Conservation (phyloP, 2,113 vertebrate genomes). For the Catagonus wagneri region DNA sequence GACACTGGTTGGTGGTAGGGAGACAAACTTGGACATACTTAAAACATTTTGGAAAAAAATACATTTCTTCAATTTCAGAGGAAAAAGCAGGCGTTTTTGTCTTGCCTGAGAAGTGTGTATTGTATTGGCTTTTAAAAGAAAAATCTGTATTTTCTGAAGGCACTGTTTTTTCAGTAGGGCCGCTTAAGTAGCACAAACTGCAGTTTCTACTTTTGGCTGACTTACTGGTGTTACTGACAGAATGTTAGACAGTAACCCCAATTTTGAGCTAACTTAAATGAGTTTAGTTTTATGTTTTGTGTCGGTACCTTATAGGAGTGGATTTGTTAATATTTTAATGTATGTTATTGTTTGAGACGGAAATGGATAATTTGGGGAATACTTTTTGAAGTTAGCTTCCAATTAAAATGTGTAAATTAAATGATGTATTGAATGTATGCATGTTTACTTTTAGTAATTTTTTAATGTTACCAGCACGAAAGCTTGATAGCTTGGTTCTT, state of each 20-base stretch:
- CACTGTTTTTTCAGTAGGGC: not conserved
- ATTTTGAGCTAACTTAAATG: not conserved
- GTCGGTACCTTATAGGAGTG: not conserved
- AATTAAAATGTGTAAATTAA: constrained; percentile 39
- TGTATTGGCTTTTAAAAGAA: not conserved
- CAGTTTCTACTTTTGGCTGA: not conserved
- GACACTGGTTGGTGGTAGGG: not conserved
- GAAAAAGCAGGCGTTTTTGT: not conserved
- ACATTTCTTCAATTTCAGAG: not conserved
- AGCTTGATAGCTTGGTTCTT: not conserved
- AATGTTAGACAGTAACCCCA: not conserved
- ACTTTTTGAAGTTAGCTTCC: constrained; percentile 43
- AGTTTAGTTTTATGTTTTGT: constrained; percentile 53
- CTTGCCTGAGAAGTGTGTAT: not conserved
- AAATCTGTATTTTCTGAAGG: constrained; percentile 25
- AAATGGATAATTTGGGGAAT: not conserved
- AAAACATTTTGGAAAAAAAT: not conserved
- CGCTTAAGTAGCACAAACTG: not conserved
- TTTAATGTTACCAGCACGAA: not conserved
- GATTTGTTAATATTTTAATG: constrained; percentile 27
- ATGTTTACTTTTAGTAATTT: constrained; percentile 23
- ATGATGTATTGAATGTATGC: not conserved
- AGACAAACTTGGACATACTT: not conserved
- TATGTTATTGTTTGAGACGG: constrained; percentile 41
- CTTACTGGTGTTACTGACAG: not conserved